Evolutionary conservation across 2,113 vertebrate genomes (phyloP), one percentile per base, ranked within the genome.

Genomic region (Dryoscopus gambensis): DNA sequence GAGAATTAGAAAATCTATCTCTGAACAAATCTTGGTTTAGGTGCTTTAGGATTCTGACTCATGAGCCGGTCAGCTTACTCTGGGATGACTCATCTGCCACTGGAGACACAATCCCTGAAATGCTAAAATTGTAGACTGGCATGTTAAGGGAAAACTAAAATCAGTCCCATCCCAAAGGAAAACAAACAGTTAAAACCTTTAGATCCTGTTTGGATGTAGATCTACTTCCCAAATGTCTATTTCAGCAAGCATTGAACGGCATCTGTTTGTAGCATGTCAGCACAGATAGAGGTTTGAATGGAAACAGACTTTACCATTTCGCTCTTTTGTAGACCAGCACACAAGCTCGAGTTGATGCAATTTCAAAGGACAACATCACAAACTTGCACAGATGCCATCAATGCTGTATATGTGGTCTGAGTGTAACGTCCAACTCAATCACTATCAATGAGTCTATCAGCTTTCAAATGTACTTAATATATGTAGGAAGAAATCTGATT

Each of bases 1-100:
- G 44, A 91, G 81, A 91, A 50, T 64, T 73, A 71, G 23, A 89
- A 94, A 76, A 84, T 84, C 52, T 63, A 78, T 47, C 59, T 87
- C 55, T 3, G 21, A 81, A 84, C 30, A 95, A 81, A 86, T 68
- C 20, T 74, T 73, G 14, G 13, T 65, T 88, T 52, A 60, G 67
- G 65, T 68, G 44, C 52, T 53, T 84, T 75, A 84, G 35, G 68
- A 93, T 92, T 93, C 86, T 93, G 93, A 95, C 60, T 95, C 93
- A 97, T n/a, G 68, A 89, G 65, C 39, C 2, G 20, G 89, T 95
- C 89, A 91, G 11, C 30, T 95, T 86, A 55, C 56, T 84, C 73
- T 17, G 22, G 31, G 35, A 92, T 89, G 94, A 97, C 52, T 93
- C 95, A 95, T 35, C 60, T 93, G 68, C 59, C 47, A 70, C 64